Base-by-base conservation (phyloP, 1,140 invertebrate genomes). In the Chlorops oryzae region DNA sequence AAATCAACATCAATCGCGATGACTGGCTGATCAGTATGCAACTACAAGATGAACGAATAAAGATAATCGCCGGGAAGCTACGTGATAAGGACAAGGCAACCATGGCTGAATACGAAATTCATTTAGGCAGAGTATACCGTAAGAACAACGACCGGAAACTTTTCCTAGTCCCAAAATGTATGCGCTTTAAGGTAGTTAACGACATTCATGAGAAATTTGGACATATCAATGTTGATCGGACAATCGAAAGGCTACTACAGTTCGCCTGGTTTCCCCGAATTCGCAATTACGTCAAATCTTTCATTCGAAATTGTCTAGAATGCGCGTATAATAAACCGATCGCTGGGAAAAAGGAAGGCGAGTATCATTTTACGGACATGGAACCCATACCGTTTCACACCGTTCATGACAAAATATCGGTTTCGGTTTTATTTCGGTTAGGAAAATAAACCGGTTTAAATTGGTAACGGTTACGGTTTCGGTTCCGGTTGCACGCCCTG, bases 201-300 rank as follows among this genome's bases (percentile, higher is more conserved):
- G 15, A 15, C 52, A 3, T 18, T 3, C 32, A 52, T 23, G 46
- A 52, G 13, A 52, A 48, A 5, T 28, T 15, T 7, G 32, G 32
- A 18, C 51, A 52, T 20, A 5, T 35, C 7, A 27, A 28, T 23
- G 20, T 41, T 1, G 51, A 52, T 47, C 43, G 27, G 25, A 39
- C 52, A 35, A 39, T 50, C 23, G 10, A 34, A 44, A 44, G 45
- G 51, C 38, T 50, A 59, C 18, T 37, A 50, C 47, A 44, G 34
- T 21, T 60, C 58, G 7, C 66, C 61, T 52, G 51, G 60, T 34
- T 41, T 17, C 24, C 46, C 62, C 18, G 67, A 64, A 48, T 20
- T 28, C 2, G 53, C 22, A 17, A 63, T 50, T 47, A 58, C 42
- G 52, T 48, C 12, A 54, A 54, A 42, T 18, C 27, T 4, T 52